These are phyloP conservation scores for Ctenoplectra terminalis DNA, from an alignment of 1,140 invertebrate species.

Conservation along the genomic window DNA sequence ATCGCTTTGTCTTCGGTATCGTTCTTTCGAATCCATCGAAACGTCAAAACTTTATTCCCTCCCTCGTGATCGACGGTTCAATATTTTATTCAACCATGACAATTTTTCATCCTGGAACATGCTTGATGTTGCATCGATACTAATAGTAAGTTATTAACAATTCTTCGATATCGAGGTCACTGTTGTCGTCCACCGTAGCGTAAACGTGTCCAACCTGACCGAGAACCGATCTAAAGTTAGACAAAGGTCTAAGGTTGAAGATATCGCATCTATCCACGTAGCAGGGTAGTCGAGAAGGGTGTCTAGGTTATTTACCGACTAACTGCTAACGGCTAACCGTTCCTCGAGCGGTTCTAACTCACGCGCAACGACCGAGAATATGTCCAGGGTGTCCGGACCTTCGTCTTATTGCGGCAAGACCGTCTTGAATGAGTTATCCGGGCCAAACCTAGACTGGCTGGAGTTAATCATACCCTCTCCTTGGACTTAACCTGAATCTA, in stretches of 20 bases:
- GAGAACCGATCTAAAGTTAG: constrained; percentile 38
- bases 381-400: constrained; percentile 78
- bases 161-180: background rate
- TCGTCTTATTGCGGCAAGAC: constrained; percentile 74
- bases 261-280: constrained; percentile 26
- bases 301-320: constrained; percentile 73
- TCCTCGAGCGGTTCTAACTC: constrained; percentile 74
- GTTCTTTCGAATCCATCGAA: constrained; percentile 9
- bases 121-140: too few species aligned
- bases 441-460: constrained; percentile 30
- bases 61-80: background rate
- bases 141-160: background rate
- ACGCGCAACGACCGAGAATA: constrained; percentile 77
- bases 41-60: constrained; percentile 22
- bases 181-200: background rate
- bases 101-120: too few species aligned
- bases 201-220: background rate
- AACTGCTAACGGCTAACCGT: constrained; percentile 68
- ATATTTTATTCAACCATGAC: too few species aligned
- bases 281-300: constrained; percentile 50
- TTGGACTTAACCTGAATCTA: constrained; percentile 56
- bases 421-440: constrained; percentile 70
- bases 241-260: constrained; percentile 17
- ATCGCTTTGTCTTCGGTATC: constrained; percentile 39
- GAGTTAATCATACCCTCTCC: constrained; percentile 53